phyloP scores from a whole-genome alignment of 2,113 vertebrate species.

The Prunella fulvescens region DNA sequence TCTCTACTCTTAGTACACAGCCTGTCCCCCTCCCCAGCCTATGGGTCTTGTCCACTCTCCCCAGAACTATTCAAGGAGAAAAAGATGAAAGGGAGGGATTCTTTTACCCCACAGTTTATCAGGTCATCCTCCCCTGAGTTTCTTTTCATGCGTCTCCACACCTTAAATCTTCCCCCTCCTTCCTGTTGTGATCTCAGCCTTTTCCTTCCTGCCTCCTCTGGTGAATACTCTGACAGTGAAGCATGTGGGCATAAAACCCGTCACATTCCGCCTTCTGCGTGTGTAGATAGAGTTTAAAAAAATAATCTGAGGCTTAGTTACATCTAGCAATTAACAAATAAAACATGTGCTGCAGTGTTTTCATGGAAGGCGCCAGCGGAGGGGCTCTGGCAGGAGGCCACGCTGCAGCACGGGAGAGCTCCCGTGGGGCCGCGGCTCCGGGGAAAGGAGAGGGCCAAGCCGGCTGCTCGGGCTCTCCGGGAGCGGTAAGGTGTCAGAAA shows the following conservation, averaged over 20 bases:
- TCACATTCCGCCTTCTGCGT: not conserved
- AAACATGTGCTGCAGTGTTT: not conserved
- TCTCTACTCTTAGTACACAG: not conserved
- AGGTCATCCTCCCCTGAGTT: not conserved
- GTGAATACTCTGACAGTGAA: not conserved
- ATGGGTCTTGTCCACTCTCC: not conserved
- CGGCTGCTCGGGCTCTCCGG: rapidly evolving
- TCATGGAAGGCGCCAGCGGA: not conserved
- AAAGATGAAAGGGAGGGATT: not conserved
- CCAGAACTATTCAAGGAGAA: not conserved
- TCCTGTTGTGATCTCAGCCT: conserved; percentile 46
- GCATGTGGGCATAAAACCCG: not conserved
- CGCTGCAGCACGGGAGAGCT: not conserved
- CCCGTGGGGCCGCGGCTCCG: rapidly evolving
- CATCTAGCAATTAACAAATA: not conserved
- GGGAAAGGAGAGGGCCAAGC: not conserved
- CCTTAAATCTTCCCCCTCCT: conserved; percentile 22
- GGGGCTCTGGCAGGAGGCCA: not conserved
- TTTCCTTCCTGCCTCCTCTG: conserved; percentile 49
- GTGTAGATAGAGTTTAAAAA: not conserved
- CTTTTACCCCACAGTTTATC: not conserved
- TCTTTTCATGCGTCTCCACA: not conserved
- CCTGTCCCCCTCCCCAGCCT: not conserved
- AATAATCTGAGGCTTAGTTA: not conserved
- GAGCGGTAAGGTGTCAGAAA: rapidly evolving